Base-by-base conservation (phyloP, 2,888 invertebrate species). In the Iselma pallidipennis region DNA sequence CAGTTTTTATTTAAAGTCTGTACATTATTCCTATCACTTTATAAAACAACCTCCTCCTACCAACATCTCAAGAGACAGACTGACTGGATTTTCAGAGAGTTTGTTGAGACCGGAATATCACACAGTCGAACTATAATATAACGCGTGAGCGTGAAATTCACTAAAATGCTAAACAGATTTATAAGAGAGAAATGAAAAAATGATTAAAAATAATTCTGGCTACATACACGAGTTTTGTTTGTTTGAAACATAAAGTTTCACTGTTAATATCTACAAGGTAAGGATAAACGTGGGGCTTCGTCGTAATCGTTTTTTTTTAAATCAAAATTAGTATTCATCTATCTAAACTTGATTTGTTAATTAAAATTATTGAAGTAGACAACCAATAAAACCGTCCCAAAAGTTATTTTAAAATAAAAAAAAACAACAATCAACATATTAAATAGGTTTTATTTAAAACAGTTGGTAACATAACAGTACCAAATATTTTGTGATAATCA, bases 1-100 rank as follows among this genome's bases (percentile, higher is more conserved):
- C 16, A 29, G 48, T 29, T 50, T 29, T 37, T 26, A 50, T 37
- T 37, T 37, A 61, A 54, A 55, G 50, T 61, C 53, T 49, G 55
- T 57, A 57, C 61, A 61, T 61, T 57, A 42, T 57, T 56, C 28
- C 19, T 50, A 33, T 53, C 37, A 57, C 56, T 53, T 33, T 48
- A 33, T 28, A 42, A 37, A 26, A 56, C 57, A 52, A 57, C 37
- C 57, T 49, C 33, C 45, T 57, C 57, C 57, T 58, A 21, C 26
- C 49, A 19, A 29, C 45, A 55, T 62, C 55, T 62, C 61, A 62
- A 57, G 55, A 57, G 61, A 62, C 61, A 60, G 60, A 62, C 61
- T 62, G 61, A 55, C 49, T 28, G 51, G 51, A 51, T 51, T 42
- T 42, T 31, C 51, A 31, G 19, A n/a, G n/a, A n/a, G n/a, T n/a